These are phyloP conservation scores for Otus sunia DNA, from an alignment of 2,113 vertebrate species.

Conservation along the genomic window DNA sequence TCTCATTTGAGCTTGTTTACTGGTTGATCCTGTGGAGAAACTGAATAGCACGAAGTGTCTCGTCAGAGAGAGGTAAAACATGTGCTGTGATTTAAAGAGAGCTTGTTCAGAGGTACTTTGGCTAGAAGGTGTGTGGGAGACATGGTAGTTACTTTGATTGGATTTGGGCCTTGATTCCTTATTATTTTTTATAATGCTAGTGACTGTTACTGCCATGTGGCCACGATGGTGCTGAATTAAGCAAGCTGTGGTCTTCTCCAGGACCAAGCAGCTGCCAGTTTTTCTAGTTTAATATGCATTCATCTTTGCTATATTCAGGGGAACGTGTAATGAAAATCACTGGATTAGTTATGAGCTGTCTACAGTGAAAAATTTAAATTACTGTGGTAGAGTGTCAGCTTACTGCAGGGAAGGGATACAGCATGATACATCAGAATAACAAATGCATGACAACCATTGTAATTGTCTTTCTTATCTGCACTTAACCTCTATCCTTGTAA, in stretches of 20 bases:
- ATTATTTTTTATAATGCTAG: background rate
- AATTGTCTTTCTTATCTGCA: constrained; percentile 64
- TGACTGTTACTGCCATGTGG: background rate
- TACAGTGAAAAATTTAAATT: constrained; percentile 68
- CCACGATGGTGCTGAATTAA: background rate
- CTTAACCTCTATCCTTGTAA: constrained; percentile 57
- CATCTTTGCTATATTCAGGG: constrained; percentile 49
- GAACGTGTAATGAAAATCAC: constrained; percentile 62
- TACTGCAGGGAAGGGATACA: constrained; percentile 34
- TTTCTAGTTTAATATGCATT: constrained; percentile 55
- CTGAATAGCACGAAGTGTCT: background rate
- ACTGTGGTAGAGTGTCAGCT: constrained; percentile 28
- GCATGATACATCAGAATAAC: constrained; percentile 34
- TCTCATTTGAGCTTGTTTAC: background rate
- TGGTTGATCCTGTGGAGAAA: background rate
- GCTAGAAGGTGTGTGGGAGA: background rate
- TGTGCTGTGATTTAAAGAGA: background rate
- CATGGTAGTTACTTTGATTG: background rate
- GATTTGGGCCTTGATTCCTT: background rate
- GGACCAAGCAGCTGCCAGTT: background rate
- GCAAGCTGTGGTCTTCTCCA: background rate
- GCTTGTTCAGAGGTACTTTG: background rate
- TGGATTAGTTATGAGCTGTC: constrained; percentile 65
- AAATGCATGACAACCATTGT: constrained; percentile 48
- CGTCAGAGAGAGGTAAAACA: background rate